Percentiles rank a stretch among this genome's conserved stretches.
These are phyloP conservation scores for Cyclopterus lumpus DNA, from an alignment of 2,797 vertebrate species.

Conservation along the genomic window DNA sequence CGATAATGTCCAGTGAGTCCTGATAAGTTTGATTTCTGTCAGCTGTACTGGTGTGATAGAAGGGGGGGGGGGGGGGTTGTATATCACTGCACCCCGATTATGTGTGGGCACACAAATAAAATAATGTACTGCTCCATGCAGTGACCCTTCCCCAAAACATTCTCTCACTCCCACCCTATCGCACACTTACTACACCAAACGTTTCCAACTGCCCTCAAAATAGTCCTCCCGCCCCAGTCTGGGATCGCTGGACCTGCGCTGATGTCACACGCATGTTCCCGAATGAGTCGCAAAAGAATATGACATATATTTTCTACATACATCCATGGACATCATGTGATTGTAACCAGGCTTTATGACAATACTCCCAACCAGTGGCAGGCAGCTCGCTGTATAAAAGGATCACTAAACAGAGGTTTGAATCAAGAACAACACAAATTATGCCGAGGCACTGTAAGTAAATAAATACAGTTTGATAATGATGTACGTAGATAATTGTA, in stretches of 20 bases:
- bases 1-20: conserved; percentile 28
- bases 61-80: too few species aligned
- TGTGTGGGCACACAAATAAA: conserved; percentile 1
- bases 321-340: neutral
- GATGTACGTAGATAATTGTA: neutral
- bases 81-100: neutral
- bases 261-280: neutral
- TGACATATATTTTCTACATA: neutral
- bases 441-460: neutral
- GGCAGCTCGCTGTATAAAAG: neutral
- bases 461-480: neutral
- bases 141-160: conserved; percentile 43
- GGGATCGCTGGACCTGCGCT: neutral
- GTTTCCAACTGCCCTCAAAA: neutral
- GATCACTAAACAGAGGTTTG: neutral
- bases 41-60: conserved; percentile 8
- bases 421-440: neutral
- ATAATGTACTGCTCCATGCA: conserved; percentile 6
- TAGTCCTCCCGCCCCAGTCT: neutral
- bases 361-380: neutral
- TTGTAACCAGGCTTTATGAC: neutral
- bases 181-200: conserved; percentile 12
- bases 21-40: conserved; percentile 41
- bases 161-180: conserved; percentile 46
- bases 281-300: neutral